Evolutionary conservation across 2,888 invertebrate genomes (phyloP).

Genomic region (Drosophila longiperda): DNA sequence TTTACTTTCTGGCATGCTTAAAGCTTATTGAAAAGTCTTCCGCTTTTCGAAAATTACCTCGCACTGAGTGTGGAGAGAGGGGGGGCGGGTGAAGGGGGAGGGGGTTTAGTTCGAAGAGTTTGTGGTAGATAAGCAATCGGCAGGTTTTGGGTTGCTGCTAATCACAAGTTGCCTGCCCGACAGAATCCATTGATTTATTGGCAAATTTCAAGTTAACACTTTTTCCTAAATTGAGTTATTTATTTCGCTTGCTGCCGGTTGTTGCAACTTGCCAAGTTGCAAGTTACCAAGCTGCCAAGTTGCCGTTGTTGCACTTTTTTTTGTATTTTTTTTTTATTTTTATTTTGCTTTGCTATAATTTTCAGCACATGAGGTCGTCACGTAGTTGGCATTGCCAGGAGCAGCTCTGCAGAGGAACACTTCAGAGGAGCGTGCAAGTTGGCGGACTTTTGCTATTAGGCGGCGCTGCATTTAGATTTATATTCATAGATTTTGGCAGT

Average conservation of each 20-base stretch:
- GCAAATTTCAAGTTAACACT: conserved; percentile 80
- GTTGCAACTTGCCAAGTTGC: conserved; percentile 14
- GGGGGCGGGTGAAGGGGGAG: not conserved
- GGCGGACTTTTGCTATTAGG: conserved; percentile 25
- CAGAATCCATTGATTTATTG: conserved; percentile 71
- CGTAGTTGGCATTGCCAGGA: conserved; percentile 43
- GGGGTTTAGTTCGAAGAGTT: conserved; percentile 8
- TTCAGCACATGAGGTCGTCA: conserved; percentile 55
- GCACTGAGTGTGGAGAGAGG: not conserved
- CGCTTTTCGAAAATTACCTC: conserved; percentile 53
- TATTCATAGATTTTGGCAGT: conserved; percentile 75
- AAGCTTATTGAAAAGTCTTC: conserved; percentile 72
- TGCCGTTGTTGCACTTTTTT: conserved; percentile 37
- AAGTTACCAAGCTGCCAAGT: conserved; percentile 19
- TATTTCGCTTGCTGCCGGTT: conserved; percentile 59
- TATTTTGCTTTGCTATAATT: conserved; percentile 43
- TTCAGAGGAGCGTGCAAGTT: conserved; percentile 19
- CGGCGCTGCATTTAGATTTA: conserved; percentile 64
- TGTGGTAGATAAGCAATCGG: conserved; percentile 65
- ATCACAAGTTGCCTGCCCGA: conserved; percentile 65
- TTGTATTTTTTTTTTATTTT: not conserved
- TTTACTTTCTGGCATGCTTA: conserved; percentile 10
- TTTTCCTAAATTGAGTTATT: conserved; percentile 80
- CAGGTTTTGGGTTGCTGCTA: conserved; percentile 56
- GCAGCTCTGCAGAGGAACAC: conserved; percentile 18